phyloP scores from a whole-genome alignment of 2,113 vertebrate genomes.

The Pelvicachromis taeniatus region DNA sequence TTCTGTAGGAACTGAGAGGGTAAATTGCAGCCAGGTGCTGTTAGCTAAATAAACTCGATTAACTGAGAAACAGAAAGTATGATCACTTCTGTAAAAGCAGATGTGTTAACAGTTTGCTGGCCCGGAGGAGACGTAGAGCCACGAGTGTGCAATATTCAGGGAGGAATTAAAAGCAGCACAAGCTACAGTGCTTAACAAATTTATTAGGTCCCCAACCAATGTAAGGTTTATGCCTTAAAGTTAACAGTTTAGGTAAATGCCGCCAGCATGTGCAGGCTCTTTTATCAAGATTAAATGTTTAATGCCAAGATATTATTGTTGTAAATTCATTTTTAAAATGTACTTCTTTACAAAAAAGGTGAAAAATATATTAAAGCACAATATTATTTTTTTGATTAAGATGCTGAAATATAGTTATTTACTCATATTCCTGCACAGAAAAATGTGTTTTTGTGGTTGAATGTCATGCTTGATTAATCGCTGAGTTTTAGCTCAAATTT shows the following conservation, averaged over 20 bases:
- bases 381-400: neutral
- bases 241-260: neutral
- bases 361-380: neutral
- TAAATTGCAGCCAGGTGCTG: neutral
- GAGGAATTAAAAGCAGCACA: neutral
- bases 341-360: neutral
- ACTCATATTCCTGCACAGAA: neutral
- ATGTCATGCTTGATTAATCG: neutral
- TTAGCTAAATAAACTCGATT: neutral
- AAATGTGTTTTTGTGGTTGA: neutral
- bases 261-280: neutral
- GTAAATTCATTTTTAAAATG: neutral
- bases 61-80: neutral
- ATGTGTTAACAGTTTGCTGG: neutral
- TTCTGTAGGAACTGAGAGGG: neutral
- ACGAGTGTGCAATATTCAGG: neutral
- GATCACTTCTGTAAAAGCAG: neutral
- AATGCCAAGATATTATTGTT: neutral
- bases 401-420: neutral
- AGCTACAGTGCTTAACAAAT: neutral
- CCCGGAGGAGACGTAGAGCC: neutral
- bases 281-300: neutral
- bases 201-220: neutral
- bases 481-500: neutral
- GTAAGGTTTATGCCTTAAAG: neutral